A percentile compares a stretch with the other conserved stretches of the same genome.
Evolutionary conservation across 2,797 vertebrate species (phyloP).

Genomic region (Streptopelia turtur): DNA sequence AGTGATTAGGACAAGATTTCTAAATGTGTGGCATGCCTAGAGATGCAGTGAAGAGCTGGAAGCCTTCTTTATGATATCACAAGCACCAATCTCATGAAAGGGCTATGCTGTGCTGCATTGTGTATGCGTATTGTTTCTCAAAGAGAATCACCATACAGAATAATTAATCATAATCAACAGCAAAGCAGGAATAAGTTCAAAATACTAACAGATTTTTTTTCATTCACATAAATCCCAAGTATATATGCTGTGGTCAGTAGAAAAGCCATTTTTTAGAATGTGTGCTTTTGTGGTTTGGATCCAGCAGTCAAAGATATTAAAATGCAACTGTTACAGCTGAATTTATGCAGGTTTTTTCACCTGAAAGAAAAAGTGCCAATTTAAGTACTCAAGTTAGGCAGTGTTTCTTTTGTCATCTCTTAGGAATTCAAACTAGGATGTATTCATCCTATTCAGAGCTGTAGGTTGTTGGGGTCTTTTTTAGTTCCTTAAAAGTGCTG

Average conservation of each 20-base stretch:
- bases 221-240: neutral
- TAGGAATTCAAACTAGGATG: slow-evolving; percentile 46
- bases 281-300: neutral
- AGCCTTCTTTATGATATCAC: neutral
- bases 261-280: neutral
- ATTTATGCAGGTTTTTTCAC: neutral
- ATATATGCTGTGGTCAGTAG: neutral
- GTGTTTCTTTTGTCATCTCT: slow-evolving; percentile 27
- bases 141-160: neutral
- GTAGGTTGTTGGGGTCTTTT: neutral
- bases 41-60: neutral
- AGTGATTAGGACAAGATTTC: neutral
- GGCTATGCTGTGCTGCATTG: neutral
- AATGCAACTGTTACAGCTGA: slow-evolving; percentile 9
- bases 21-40: neutral
- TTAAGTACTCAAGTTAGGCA: slow-evolving; percentile 42
- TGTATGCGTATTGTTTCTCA: neutral
- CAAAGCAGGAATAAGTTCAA: neutral
- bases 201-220: neutral
- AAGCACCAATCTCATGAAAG: neutral
- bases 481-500: slow-evolving; percentile 46
- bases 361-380: slow-evolving; percentile 34
- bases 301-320: slow-evolving; percentile 21
- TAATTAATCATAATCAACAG: slow-evolving; percentile 38
- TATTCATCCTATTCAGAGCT: neutral